These are phyloP conservation scores for Synergus umbraculus DNA, from an alignment of 2,888 invertebrate species.

Conservation along the genomic window DNA sequence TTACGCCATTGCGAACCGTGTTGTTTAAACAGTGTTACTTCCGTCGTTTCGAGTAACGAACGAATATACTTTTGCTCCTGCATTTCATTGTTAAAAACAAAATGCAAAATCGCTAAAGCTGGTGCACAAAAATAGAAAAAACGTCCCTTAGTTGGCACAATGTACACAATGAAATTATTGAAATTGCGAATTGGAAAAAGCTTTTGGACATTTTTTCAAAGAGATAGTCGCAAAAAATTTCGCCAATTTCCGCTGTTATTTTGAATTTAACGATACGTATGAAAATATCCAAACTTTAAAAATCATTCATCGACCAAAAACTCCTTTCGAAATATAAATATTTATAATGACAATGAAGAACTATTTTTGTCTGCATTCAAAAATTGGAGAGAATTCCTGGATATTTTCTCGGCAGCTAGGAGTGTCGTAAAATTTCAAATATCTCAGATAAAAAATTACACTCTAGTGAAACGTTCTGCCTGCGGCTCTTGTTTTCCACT, in stretches of 20 bases:
- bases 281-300: neutral
- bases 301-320: too few species aligned
- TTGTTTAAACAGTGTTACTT: constrained; percentile 41
- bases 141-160: constrained; percentile 1
- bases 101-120: constrained; percentile 32
- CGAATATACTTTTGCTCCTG: constrained; percentile 42
- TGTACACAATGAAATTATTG: neutral
- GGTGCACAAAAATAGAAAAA: neutral
- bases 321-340: neutral
- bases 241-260: neutral
- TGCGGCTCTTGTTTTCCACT: constrained; percentile 57
- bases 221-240: neutral
- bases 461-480: constrained; percentile 4
- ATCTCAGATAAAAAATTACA: constrained; percentile 35
- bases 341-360: neutral
- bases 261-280: too few species aligned
- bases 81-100: constrained; percentile 39
- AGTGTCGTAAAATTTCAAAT: constrained; percentile 26
- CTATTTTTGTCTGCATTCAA: neutral
- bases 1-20: constrained; percentile 48
- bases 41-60: constrained; percentile 41
- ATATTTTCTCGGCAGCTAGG: neutral
- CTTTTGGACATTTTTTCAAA: neutral
- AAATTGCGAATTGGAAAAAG: neutral
- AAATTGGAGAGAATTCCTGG: neutral